Evolutionary conservation across 2,888 invertebrate genomes (phyloP).

Genomic region (Drosophila cognata): DNA sequence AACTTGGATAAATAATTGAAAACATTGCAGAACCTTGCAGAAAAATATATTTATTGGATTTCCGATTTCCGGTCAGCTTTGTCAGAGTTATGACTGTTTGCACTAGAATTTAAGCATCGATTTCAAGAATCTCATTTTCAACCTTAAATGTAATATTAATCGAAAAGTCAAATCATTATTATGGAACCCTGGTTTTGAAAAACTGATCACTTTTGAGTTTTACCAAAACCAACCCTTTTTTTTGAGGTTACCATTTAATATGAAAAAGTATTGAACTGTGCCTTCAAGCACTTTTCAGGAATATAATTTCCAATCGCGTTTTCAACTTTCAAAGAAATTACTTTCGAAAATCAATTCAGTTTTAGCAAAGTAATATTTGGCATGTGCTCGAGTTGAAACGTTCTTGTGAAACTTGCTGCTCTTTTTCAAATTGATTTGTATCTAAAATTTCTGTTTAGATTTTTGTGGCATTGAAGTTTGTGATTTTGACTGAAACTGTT

Average conservation of each 20-base stretch:
- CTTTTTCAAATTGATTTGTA: neutral
- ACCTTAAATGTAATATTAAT: too few species aligned
- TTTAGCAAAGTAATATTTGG: neutral
- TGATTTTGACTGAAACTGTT: slow-evolving; percentile 6
- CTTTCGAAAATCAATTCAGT: too few species aligned
- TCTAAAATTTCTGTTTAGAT: neutral
- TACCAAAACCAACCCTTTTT: neutral
- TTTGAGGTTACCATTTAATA: neutral
- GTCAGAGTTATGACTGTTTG: neutral
- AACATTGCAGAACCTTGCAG: neutral
- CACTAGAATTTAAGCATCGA: neutral
- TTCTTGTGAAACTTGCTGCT: neutral
- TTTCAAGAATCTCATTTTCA: too few species aligned
- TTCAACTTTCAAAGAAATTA: too few species aligned
- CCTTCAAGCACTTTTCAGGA: too few species aligned
- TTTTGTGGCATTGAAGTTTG: neutral
- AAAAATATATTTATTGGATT: neutral
- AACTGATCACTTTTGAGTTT: neutral
- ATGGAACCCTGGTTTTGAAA: too few species aligned
- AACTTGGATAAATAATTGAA: neutral
- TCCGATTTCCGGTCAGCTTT: neutral
- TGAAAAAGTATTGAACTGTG: neutral
- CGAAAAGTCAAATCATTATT: too few species aligned
- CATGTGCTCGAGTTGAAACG: neutral
- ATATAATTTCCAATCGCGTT: too few species aligned